Evolutionary conservation across 1,140 invertebrate genomes (phyloP), one percentile per base, ranked within the genome.

Genomic region (Belonocnema kinseyi): DNA sequence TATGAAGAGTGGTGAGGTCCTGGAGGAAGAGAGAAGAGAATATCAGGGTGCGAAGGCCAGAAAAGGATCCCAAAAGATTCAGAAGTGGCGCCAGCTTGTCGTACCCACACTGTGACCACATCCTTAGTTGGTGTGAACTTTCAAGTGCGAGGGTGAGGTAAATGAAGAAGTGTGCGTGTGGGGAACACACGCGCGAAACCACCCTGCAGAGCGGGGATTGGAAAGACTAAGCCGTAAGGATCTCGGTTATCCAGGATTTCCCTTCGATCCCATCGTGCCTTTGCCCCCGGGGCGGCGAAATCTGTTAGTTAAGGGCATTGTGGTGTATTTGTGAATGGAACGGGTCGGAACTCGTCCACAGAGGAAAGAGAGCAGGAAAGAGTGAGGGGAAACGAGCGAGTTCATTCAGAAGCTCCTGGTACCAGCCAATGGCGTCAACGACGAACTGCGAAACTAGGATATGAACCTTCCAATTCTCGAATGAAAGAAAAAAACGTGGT

Each of bases 81-180:
- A 71, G 83, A 80, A 83, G 84, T 87, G 88, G 88, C 89, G 89
- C 89, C 89, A 85, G 85, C 79, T 85, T 86, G 88, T 87, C 87
- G 86, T 80, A 78, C 58, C 53, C 53, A 71, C 40, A 50, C 54
- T n/a, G 66, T 73, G 72, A 74, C 33, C 75, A 52, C 75, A 72
- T 74, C 33, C 6, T 52, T 26, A 80, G 61, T 66, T 66, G 26
- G 61, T 83, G 80, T 80, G 80, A 79, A 76, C 66, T 53, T 79
- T 79, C 80, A 77, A 80, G 72, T 76, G 78, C 81, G 51, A 40
- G 58, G 77, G 51, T 66, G 51, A 73, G 40, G 74, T 72, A 75
- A 17, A 77, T 79, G 73, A 72, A 72, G 74, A 76, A 74, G 77
- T 76, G 77, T 74, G 74, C 77, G 71, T 74, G 74, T 21, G 76